phyloP scores from a whole-genome alignment of 2,113 vertebrate genomes.

The Scomber colias region DNA sequence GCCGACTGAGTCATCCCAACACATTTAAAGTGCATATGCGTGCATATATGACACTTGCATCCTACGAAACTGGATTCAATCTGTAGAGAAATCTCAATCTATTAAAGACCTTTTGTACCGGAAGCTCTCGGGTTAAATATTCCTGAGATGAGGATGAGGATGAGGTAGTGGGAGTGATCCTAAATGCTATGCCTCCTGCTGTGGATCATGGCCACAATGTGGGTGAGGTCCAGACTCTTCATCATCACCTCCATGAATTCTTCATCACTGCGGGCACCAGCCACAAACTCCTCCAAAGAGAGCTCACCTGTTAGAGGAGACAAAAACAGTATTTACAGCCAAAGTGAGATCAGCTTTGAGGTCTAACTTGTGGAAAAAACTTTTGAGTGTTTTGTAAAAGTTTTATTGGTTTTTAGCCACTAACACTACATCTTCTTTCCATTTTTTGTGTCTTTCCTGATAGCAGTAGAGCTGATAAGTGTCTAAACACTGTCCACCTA shows the following conservation, averaged over 20 bases:
- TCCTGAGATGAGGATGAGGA: not conserved
- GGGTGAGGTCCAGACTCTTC: constrained; percentile 90
- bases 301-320: constrained; percentile 86
- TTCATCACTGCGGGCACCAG: constrained; percentile 88
- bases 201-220: constrained; percentile 93
- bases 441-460: not conserved
- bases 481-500: constrained; percentile 3
- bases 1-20: constrained; percentile 42
- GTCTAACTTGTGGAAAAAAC: not conserved
- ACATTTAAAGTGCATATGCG: constrained; percentile 59
- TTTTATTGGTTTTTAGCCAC: not conserved
- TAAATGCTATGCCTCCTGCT: constrained; percentile 88
- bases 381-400: no score
- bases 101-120: constrained; percentile 16
- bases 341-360: not conserved
- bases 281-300: constrained; percentile 92
- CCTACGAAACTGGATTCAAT: constrained; percentile 35
- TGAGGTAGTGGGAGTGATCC: not conserved
- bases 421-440: not conserved
- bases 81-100: constrained; percentile 54
- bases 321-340: not conserved
- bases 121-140: constrained; percentile 21
- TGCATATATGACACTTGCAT: not conserved
- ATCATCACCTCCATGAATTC: constrained; percentile 95
- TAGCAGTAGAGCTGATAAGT: constrained; percentile 23